Base-by-base conservation (phyloP, 1,140 invertebrate species). In the Heliconius hewitsoni region DNA sequence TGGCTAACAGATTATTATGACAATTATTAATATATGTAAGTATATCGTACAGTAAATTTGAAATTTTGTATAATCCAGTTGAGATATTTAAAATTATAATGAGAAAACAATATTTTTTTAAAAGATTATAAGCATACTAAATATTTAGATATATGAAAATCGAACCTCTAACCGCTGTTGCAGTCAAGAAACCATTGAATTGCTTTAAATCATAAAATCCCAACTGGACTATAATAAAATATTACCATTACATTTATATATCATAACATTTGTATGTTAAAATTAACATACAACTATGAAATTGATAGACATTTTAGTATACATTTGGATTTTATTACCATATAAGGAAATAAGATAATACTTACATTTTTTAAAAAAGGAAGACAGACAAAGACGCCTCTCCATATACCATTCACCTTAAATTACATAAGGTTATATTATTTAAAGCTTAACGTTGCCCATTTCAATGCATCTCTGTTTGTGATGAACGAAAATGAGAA, bases 361-460 rank as follows among this genome's bases (percentile, higher is more conserved):
- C 3, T 46, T 30, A 27, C 19, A 27, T 27, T 66, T 30, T n/a
- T 5, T 27, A 13, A 27, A 27, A 66, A 66, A 66, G n/a, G 60
- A 66, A 66, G 60, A 66, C 60, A 66, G 8, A 66, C 60, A 27
- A 66, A 66, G 60, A 66, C 23, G 60, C 60, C n/a, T 13, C 13
- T 30, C 60, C 60, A 27, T 66, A 27, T 3, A 66, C 60, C 60
- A 30, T n/a, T 66, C 60, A 66, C 60, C 60, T 66, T 66, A 66
- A 66, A 23, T 66, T 66, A 66, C 9, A 66, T 66, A 66, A 66
- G 60, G 60, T 66, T 66, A 66, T 27, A 66, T 66, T 66, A 66
- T 66, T 57, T 66, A 66, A 66, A 66, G 60, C 60, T 66, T 23
- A 66, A 66, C 60, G 27, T 66, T 66, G 23, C 60, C 60, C 60